These are phyloP conservation scores for Holothuria leucospilota DNA, from an alignment of 53 echinoderm and acorn worm genomes.

Conservation along the genomic window DNA sequence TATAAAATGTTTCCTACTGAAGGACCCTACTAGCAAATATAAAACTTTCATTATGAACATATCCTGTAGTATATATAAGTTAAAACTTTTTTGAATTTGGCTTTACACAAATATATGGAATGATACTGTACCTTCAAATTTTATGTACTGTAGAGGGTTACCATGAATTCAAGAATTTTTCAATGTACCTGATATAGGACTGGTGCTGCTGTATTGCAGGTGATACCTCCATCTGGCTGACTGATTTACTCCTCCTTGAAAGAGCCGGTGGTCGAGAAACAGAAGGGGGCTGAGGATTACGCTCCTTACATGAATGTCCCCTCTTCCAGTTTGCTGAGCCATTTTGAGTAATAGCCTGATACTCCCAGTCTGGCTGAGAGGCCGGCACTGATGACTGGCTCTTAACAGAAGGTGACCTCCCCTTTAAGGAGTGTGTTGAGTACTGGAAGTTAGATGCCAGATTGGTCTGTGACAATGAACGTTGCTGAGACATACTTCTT, in stretches of 20 bases:
- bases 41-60: too few relatives aligned
- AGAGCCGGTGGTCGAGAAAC: not conserved
- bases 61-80: too few relatives aligned
- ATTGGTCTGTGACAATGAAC: slow-evolving; percentile 36
- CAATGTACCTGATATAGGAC: slow-evolving; percentile 24
- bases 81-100: too few relatives aligned
- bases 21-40: too few relatives aligned
- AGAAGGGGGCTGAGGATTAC: not conserved
- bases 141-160: too few relatives aligned
- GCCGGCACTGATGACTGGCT: slow-evolving; percentile 11
- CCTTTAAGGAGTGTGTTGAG: not conserved
- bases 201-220: not conserved
- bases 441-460: slow-evolving; percentile 15
- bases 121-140: too few relatives aligned
- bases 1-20: too few relatives aligned
- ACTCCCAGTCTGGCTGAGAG: slow-evolving; percentile 13
- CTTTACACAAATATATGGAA: too few relatives aligned
- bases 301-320: not conserved
- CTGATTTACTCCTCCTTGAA: slow-evolving; percentile 12
- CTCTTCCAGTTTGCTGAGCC: slow-evolving; percentile 6
- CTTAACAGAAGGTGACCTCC: slow-evolving; percentile 30
- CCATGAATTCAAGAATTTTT: too few relatives aligned
- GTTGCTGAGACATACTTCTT: slow-evolving; percentile 31
- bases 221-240: slow-evolving; percentile 8
- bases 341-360: not conserved